These are phyloP conservation scores for Numida meleagris DNA, from an alignment of 2,113 vertebrate species.

Conservation along the genomic window DNA sequence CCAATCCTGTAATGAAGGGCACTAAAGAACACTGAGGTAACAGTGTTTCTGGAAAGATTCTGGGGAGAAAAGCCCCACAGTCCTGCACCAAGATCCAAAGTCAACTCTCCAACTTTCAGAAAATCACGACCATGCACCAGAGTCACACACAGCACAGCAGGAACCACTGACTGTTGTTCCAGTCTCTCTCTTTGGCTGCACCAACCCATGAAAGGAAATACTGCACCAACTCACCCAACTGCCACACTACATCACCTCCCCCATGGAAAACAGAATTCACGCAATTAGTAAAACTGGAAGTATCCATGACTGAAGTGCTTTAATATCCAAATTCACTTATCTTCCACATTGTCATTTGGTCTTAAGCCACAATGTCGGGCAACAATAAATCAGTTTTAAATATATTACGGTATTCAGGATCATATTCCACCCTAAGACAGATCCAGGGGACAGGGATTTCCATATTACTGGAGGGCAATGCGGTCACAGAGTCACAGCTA, in stretches of 20 bases:
- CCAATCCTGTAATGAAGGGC: background rate
- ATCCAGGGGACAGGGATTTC: fast-evolving
- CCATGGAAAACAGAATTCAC: background rate
- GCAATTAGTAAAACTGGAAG: background rate
- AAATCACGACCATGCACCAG: background rate
- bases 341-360: background rate
- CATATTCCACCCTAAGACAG: background rate
- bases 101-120: background rate
- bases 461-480: background rate
- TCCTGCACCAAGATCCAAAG: background rate
- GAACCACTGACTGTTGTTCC: fast-evolving
- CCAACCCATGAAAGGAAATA: background rate
- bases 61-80: background rate
- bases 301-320: background rate
- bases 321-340: background rate
- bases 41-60: background rate
- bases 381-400: background rate
- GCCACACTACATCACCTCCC: background rate
- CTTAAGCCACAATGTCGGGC: background rate
- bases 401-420: background rate
- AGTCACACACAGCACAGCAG: background rate
- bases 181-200: background rate
- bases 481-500: background rate
- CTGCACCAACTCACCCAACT: background rate
- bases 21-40: background rate